These are phyloP conservation scores for Brachionus rubens DNA, from an alignment of 1,140 invertebrate genomes.

Conservation along the genomic window DNA sequence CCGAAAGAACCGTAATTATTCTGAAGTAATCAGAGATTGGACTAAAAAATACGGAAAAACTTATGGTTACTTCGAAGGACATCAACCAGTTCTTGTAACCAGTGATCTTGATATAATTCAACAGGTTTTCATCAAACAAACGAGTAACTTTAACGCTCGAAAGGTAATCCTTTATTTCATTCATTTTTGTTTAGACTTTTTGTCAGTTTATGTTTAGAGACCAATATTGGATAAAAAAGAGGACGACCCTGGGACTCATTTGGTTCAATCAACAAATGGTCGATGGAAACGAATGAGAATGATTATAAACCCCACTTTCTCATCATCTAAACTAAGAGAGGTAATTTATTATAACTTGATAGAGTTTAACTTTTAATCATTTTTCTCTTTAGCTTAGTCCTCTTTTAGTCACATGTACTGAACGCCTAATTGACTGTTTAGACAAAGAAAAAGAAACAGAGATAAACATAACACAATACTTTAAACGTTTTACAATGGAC, in stretches of 20 bases:
- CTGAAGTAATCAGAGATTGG: background rate
- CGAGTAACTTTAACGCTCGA: background rate
- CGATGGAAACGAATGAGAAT: constrained; percentile 27
- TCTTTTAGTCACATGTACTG: too few species aligned
- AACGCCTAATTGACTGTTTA: too few species aligned
- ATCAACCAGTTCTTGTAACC: constrained; percentile 18
- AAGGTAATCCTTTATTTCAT: constrained; percentile 44
- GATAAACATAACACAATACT: too few species aligned
- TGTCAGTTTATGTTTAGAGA: too few species aligned
- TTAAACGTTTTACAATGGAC: too few species aligned
- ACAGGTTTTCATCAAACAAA: constrained; percentile 17
- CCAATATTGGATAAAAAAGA: background rate
- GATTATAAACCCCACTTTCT: constrained; percentile 42
- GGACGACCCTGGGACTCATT: background rate
- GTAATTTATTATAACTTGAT: too few species aligned
- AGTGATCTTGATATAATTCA: constrained; percentile 12
- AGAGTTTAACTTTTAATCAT: too few species aligned
- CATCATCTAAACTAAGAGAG: constrained; percentile 59
- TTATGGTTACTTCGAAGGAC: constrained; percentile 42
- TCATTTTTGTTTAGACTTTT: too few species aligned
- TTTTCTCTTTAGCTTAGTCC: too few species aligned
- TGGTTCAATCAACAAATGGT: background rate
- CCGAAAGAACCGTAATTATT: background rate
- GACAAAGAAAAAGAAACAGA: too few species aligned
- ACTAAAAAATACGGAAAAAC: constrained; percentile 5